Conservation (phyloP, 1,140 invertebrate species). For the Ceratosolen solmsi region DNA sequence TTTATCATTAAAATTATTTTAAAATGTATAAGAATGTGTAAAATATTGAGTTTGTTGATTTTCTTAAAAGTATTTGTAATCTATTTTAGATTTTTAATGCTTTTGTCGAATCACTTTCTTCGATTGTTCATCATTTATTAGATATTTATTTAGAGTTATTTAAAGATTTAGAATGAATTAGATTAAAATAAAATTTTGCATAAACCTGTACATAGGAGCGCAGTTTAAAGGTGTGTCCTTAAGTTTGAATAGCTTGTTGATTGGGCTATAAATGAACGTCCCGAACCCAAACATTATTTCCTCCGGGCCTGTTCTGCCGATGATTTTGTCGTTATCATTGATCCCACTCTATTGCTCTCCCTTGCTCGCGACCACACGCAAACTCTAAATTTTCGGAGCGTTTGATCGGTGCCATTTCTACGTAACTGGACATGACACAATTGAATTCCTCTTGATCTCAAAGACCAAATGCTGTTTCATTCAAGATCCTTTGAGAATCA, state of each 20-base stretch:
- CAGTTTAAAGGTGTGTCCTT: constrained; percentile 67
- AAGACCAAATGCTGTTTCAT: background rate
- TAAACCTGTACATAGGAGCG: background rate
- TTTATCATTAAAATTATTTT: too few relatives aligned
- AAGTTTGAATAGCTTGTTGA: constrained; percentile 72
- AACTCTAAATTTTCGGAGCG: constrained; percentile 57
- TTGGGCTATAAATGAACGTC: constrained; percentile 73
- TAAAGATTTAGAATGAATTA: too few relatives aligned
- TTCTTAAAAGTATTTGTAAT: too few relatives aligned
- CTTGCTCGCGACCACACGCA: background rate
- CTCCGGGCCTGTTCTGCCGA: background rate
- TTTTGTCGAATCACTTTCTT: too few relatives aligned
- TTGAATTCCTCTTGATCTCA: constrained; percentile 58
- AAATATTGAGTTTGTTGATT: too few relatives aligned
- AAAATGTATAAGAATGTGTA: too few relatives aligned
- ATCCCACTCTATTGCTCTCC: background rate
- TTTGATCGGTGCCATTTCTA: constrained; percentile 63
- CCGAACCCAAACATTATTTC: background rate
- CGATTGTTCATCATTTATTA: too few relatives aligned
- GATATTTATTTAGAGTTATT: too few relatives aligned
- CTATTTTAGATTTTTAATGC: too few relatives aligned
- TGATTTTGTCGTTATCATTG: background rate
- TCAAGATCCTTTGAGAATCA: constrained; percentile 7
- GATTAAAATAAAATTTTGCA: constrained; percentile 5
- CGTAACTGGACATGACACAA: constrained; percentile 63